These are phyloP conservation scores for Tor tambroides DNA, from an alignment of 2,113 vertebrate genomes.

Conservation along the genomic window DNA sequence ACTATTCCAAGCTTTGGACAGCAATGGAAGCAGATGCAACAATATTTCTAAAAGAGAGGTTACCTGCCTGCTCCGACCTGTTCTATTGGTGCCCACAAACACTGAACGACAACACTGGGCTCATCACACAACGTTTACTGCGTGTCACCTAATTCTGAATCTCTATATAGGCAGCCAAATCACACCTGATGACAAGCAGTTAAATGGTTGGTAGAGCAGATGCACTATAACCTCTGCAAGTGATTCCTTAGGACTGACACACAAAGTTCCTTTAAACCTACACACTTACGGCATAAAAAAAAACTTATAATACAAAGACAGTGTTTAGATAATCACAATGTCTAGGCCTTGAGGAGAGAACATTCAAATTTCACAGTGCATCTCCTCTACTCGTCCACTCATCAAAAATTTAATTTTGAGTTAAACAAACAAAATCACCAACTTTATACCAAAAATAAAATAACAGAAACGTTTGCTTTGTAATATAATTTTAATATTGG, in stretches of 20 bases:
- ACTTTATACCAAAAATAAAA: neutral
- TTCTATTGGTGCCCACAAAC: neutral
- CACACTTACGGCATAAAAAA: neutral
- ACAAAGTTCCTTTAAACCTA: neutral
- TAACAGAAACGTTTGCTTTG: neutral
- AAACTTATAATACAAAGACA: neutral
- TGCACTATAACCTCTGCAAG: neutral
- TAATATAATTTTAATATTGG: neutral
- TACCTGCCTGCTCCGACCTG: neutral
- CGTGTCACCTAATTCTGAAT: constrained; percentile 9
- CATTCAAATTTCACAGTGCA: neutral
- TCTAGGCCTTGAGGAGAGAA: neutral
- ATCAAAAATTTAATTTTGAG: too few relatives aligned
- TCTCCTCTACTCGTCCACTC: neutral
- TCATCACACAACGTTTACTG: constrained; percentile 7
- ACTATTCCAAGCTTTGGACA: neutral
- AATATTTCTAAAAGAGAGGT: neutral
- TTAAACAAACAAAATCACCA: too few relatives aligned
- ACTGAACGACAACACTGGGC: neutral
- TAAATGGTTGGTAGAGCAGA: neutral
- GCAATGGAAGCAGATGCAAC: neutral
- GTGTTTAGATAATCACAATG: neutral
- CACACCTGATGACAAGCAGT: constrained; percentile 10
- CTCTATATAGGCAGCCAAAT: neutral
- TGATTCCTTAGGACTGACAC: neutral